phyloP scores from a whole-genome alignment of 2,797 vertebrate species.

The Anguilla obscura region DNA sequence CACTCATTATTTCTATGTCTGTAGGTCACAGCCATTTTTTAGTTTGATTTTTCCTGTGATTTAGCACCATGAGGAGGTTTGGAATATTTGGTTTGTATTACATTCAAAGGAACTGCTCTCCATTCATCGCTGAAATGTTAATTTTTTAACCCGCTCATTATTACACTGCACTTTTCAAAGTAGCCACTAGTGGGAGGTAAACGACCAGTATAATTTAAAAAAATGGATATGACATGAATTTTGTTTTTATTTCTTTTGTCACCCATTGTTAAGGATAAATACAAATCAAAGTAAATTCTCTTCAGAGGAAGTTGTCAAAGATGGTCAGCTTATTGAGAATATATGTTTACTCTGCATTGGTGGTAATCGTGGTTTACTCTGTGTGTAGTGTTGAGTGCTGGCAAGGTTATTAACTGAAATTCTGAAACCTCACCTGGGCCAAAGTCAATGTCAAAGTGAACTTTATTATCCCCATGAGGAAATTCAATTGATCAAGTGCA shows the following conservation, averaged over 20 bases:
- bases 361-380: too few species aligned
- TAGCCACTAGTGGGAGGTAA: constrained; percentile 53
- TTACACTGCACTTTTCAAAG: neutral
- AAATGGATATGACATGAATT: neutral
- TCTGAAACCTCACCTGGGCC: too few species aligned
- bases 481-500: too few species aligned
- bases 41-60: neutral
- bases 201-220: neutral
- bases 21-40: neutral
- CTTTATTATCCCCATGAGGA: too few species aligned
- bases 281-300: too few species aligned
- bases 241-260: neutral
- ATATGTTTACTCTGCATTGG: too few species aligned
- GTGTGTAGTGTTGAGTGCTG: too few species aligned
- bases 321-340: too few species aligned
- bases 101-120: neutral
- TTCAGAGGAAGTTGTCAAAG: too few species aligned
- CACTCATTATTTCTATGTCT: neutral
- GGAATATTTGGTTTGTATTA: neutral
- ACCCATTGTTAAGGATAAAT: too few species aligned
- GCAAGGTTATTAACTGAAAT: too few species aligned
- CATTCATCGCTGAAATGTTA: neutral
- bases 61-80: neutral
- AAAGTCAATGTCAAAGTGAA: too few species aligned
- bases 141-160: neutral